Base-by-base conservation (phyloP, 2,888 invertebrate genomes). In the Abrostola tripartita region DNA sequence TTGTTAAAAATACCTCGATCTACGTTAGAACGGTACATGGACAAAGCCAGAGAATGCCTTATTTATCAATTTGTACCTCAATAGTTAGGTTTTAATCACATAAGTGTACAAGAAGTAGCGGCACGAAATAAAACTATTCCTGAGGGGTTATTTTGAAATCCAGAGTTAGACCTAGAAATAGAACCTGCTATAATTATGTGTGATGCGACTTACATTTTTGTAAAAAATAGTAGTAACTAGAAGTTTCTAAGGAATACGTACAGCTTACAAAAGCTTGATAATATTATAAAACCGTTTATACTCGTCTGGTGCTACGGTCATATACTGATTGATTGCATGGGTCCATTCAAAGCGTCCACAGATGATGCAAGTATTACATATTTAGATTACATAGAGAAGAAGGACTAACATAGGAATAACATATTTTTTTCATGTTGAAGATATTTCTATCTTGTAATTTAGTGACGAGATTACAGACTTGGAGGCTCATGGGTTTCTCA, bases 181-280 rank as follows among this genome's bases (percentile, higher is more conserved):
- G 61, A 61, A 54, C 60, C 56, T 37, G 62, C 63, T 36, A 63
- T 63, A 36, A 53, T 63, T 37, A 58, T 63, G 11, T 63, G 63
- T 63, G 63, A 63, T 50, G 63, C 47, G n/a, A 64, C 68, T 9
- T 64, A 64, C 57, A 40, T 68, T 40, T 68, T 42, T 68, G 54
- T 68, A 8, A 58, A 59, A 58, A 68, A 38, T 52, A 59, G 59
- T 40, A 38, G 42, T 10, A 62, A 67, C 44, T 66, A 63, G 40
- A 54, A 58, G 8, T 61, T 53, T 55, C 67, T 63, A 38, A 68
- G 60, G 53, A 47, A 64, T 42, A 68, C 68, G 10, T 68, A 63
- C 42, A 64, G 63, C 49, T 50, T 65, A 14, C 53, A 65, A 9
- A 65, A 65, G 44, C 38, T 51, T 11, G 54, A 55, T 10, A 65